phyloP scores from a whole-genome alignment of 2,888 invertebrate genomes.

The Ophion slaviceki region DNA sequence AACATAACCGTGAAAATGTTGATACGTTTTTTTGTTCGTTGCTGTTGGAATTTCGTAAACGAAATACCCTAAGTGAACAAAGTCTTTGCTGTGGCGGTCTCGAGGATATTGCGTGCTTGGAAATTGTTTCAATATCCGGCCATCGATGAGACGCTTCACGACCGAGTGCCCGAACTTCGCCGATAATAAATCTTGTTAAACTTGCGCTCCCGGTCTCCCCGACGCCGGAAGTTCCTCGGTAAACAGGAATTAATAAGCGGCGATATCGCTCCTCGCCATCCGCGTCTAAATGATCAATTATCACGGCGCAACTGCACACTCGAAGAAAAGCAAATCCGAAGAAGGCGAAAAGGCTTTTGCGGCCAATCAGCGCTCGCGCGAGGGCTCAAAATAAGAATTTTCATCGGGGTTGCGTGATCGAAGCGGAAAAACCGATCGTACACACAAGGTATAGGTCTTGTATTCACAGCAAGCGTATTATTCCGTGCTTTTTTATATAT shows the following conservation, averaged over 20 bases:
- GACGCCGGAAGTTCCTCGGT: background rate
- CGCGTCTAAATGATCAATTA: conserved; percentile 1
- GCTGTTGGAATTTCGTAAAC: too few species aligned
- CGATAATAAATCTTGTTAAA: conserved; percentile 41
- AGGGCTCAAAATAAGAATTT: conserved; percentile 12
- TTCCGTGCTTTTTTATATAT: background rate
- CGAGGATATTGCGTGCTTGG: conserved; percentile 11
- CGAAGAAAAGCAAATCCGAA: background rate
- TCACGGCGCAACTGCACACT: background rate
- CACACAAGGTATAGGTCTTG: background rate
- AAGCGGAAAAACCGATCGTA: background rate
- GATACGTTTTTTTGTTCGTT: background rate
- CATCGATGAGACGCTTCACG: conserved; percentile 18
- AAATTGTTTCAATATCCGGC: conserved; percentile 39
- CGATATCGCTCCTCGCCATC: background rate
- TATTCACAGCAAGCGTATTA: conserved; percentile 28
- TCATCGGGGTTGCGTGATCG: conserved; percentile 34
- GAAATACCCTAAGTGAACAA: background rate
- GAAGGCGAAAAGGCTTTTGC: background rate
- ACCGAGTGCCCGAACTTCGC: conserved; percentile 26
- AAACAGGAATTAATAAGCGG: conserved; percentile 2
- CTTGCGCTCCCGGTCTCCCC: background rate
- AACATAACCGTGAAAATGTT: background rate
- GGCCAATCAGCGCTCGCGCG: background rate
- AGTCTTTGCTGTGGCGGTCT: background rate